A percentile compares a stretch with the other conserved stretches of the same genome.
Conservation (phyloP, 2,113 vertebrate species). For the Axis porcinus region DNA sequence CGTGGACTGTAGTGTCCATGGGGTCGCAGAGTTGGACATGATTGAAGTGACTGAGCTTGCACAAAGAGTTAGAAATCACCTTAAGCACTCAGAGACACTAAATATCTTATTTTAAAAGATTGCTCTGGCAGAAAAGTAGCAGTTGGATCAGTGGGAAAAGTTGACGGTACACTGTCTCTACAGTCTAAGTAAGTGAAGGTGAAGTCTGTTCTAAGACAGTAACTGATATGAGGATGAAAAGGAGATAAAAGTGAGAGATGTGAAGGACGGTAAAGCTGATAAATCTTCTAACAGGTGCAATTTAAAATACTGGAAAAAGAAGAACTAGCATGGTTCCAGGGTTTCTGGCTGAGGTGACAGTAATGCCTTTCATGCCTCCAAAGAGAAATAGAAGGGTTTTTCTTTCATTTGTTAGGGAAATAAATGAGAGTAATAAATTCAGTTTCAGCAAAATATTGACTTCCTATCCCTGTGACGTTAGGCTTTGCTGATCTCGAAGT, state of each 20-base stretch:
- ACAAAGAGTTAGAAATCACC: not conserved
- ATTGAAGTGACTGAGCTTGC: not conserved
- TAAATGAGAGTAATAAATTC: conserved; percentile 20
- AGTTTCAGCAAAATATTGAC: not conserved
- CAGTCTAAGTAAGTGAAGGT: not conserved
- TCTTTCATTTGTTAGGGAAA: conserved; percentile 11
- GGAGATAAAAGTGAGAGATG: not conserved
- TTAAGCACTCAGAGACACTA: not conserved
- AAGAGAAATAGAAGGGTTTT: not conserved
- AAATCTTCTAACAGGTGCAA: not conserved
- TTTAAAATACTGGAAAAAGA: not conserved
- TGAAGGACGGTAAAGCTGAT: not conserved
- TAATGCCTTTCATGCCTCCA: not conserved
- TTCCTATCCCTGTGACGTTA: not conserved
- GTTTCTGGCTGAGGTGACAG: not conserved
- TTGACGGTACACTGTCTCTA: not conserved
- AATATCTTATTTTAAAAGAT: not conserved
- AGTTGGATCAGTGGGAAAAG: not conserved
- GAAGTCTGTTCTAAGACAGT: not conserved
- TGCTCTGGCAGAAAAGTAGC: not conserved
- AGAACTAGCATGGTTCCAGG: conserved; percentile 9
- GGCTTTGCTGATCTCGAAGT: not conserved
- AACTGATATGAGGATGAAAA: not conserved
- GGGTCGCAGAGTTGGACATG: not conserved
- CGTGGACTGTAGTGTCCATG: not conserved